Conservation (phyloP, 1,140 invertebrate genomes). For the Drosophila baimaii region DNA sequence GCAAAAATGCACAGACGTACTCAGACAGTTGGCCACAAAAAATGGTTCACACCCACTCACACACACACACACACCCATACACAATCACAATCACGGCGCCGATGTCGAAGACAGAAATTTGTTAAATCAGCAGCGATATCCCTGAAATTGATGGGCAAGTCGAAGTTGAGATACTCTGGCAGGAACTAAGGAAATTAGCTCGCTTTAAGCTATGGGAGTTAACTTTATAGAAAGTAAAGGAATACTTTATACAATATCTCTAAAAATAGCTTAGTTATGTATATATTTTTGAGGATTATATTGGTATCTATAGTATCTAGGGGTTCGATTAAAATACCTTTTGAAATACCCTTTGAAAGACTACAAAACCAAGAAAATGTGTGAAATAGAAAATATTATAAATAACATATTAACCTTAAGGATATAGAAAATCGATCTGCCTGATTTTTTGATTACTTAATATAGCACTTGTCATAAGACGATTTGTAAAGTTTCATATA, state of each 20-base stretch:
- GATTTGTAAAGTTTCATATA: neutral
- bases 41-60: slow-evolving; percentile 30
- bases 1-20: slow-evolving; percentile 63
- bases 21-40: slow-evolving; percentile 54
- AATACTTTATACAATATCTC: neutral
- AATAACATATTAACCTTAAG: no score
- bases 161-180: neutral
- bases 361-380: no score
- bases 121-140: slow-evolving; percentile 72
- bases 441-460: neutral
- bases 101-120: slow-evolving; percentile 73
- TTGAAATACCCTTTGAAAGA: no score
- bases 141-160: neutral
- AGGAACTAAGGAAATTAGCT: no score
- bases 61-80: slow-evolving; percentile 35
- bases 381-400: no score
- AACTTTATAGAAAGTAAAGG: neutral
- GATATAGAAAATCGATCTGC: neutral
- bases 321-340: no score
- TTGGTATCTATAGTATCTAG: no score
- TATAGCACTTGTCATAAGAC: neutral
- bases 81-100: slow-evolving; percentile 60
- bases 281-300: no score
- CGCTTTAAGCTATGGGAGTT: neutral
- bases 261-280: neutral